Base-by-base conservation (phyloP, 2,797 vertebrate genomes). In the Knipowitschia caucasica region DNA sequence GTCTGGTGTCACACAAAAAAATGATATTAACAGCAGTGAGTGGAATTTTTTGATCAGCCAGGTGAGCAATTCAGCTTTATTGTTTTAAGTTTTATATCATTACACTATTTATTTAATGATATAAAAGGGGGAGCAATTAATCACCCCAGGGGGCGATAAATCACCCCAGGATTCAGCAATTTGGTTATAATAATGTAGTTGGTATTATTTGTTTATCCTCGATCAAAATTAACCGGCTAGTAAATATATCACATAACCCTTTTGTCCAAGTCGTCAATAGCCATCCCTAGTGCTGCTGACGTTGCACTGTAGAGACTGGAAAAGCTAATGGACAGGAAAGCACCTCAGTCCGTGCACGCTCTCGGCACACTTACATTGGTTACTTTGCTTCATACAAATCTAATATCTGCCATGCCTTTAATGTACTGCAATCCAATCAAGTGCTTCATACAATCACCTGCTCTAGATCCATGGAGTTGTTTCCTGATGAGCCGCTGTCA, bases 391-490 rank as follows among this genome's bases (percentile, higher is more conserved):
- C 53, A 27, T 21, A 20, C 60, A 57, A 15, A 8, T 54, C 33
- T 46, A 26, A 60, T 56, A 47, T 14, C 54, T 26, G 14, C 11
- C 50, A 50, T 15, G 36, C 14, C 24, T 2, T 24, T 34, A 21
- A 53, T 46, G 25, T 21, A 21, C 26, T 39, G 60, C 14, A 52
- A 39, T 51, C 25, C 55, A 56, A 63, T 35, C n/a, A 23, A 31
- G 35, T 6, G 18, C 14, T 47, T 24, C n/a, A 50, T 64, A 4
- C 21, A 47, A 14, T 82, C 69, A 86, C 85, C 83, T 85, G 38
- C 30, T 61, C 29, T 20, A 43, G 12, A 10, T 63, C 58, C 40
- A 8, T 26, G 17, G 50, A 21, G 9, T 5, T 30, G 35, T 15
- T 33, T 6, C 9, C 34, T 26, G 73, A 56, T 4, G 59, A 3